Base-by-base conservation (phyloP, 2,888 invertebrate genomes). In the Acronicta aceris region DNA sequence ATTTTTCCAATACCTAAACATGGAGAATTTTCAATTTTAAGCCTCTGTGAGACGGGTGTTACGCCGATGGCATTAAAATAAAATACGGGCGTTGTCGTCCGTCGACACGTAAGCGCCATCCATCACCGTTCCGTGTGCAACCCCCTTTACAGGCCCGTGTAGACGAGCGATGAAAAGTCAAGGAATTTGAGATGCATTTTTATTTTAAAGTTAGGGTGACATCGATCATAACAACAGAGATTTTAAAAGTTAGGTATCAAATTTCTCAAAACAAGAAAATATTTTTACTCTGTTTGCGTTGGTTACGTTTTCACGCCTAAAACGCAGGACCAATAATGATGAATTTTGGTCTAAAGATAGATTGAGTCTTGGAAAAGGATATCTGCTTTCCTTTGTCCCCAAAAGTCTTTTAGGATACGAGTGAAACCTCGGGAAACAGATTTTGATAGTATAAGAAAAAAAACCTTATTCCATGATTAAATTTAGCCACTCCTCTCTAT, bases 21-120 rank as follows among this genome's bases (percentile, higher is more conserved):
- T 81, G 77, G 84, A 88, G 93, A 93, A 93, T 94, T 94, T 94
- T 94, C 94, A 94, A 94, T 94, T 94, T 93, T 90, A 90, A 91
- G 89, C 89, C 88, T 84, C 89, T 81, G 83, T 81, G 83, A 82
- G 84, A 81, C 78, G 75, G 77, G 78, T 73, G 82, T 84, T 82
- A 85, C 86, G 85, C 81, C 82, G 81, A 76, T 81, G 84, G 91
- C 88, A 90, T 92, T 93, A 92, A 91, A 93, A 92, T 92, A 94
- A 93, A 93, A 93, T 89, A 89, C 88, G 80, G 77, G 74, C 74
- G 79, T 78, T 86, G 89, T 88, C 87, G 88, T 85, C 89, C 86
- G 87, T 84, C 90, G 91, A 92, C 94, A 94, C 94, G 94, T 94
- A 92, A 85, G 80, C 81, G 82, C 89, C 87, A 94, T 94, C 94